Evolutionary conservation across 53 echinoderm and acorn worm species (phyloP), one percentile per base, ranked within the genome.

Genomic region (Astropecten irregularis): DNA sequence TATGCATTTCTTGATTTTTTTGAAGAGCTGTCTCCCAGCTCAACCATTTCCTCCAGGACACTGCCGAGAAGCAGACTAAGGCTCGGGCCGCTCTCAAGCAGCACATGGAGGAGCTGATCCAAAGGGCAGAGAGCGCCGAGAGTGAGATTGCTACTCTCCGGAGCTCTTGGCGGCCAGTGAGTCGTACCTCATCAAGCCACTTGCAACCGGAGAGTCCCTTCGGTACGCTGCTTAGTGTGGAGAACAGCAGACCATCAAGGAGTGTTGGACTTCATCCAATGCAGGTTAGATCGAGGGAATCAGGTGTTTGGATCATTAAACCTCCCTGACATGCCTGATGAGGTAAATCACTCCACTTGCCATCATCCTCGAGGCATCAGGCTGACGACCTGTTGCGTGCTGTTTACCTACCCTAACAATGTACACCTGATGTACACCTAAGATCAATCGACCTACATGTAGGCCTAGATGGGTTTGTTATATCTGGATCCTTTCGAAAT

Each of bases 81-180:
- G 93, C 92, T 5, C 76, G 84, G 39, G 86, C 81, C 20, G 47
- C 65, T 10, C 86, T 93, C 11, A 82, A 84, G 70, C 59, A 35
- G 20, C 88, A 92, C 72, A 79, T 95, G 73, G 92, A 95, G 46
- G 66, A 71, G 11, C 83, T 95, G 21, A 58, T 88, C 6, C 52
- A 88, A 16, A 84, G 95, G 28, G 90, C 95, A 0, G 91, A 88
- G 70, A 72, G 20, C 46, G 95, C 92, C 4, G 95, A 95, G 69
- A 77, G 79, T 30, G 84, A 90, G 62, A 66, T 82, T 19, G 66
- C 85, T 4, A 82, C 66, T 35, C 52, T 91, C 27, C 42, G 48
- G 31, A 93, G 77, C 18, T 62, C 83, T 0, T 2, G 58, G 6
- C 20, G 39, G 9, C 49, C 69, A 21, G 35, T 15, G 27, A 29